Evolutionary conservation across 2,888 invertebrate genomes (phyloP).

Genomic region (Ennomos quercinarius): DNA sequence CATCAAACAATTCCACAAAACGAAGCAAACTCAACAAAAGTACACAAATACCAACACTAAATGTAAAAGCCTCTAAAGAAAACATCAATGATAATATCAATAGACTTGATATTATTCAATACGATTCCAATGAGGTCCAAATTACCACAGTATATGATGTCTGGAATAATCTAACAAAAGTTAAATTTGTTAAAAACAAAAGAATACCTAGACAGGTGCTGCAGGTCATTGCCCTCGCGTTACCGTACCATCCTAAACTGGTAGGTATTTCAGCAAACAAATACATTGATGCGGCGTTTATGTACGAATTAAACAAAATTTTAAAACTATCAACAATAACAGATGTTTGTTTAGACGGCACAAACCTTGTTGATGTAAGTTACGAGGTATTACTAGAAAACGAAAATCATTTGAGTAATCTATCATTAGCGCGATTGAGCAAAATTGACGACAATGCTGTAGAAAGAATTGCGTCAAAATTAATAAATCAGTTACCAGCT

Average conservation of each 20-base stretch:
- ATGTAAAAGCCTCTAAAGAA: too few relatives aligned
- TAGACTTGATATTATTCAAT: too few relatives aligned
- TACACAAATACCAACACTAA: too few relatives aligned
- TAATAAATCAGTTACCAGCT: constrained; percentile 50
- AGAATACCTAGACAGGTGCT: constrained; percentile 51
- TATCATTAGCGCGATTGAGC: constrained; percentile 64
- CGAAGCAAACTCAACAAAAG: too few relatives aligned
- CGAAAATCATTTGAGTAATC: constrained; percentile 43
- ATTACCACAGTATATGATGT: constrained; percentile 41
- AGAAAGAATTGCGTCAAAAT: constrained; percentile 48
- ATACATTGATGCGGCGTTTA: constrained; percentile 44
- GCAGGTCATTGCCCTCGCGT: constrained; percentile 52
- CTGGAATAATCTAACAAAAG: constrained; percentile 47
- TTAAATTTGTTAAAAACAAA: constrained; percentile 53
- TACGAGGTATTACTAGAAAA: constrained; percentile 55
- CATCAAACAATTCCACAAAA: too few relatives aligned
- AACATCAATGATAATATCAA: too few relatives aligned
- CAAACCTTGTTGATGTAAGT: constrained; percentile 51
- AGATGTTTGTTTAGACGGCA: constrained; percentile 59
- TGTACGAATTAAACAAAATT: constrained; percentile 59
- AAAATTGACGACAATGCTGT: constrained; percentile 55
- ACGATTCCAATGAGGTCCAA: too few relatives aligned
- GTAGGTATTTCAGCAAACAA: constrained; percentile 49
- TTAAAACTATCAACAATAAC: constrained; percentile 55
- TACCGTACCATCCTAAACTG: constrained; percentile 50